Evolutionary conservation across 1,140 invertebrate genomes (phyloP).

Genomic region (Zophobas atratus): DNA sequence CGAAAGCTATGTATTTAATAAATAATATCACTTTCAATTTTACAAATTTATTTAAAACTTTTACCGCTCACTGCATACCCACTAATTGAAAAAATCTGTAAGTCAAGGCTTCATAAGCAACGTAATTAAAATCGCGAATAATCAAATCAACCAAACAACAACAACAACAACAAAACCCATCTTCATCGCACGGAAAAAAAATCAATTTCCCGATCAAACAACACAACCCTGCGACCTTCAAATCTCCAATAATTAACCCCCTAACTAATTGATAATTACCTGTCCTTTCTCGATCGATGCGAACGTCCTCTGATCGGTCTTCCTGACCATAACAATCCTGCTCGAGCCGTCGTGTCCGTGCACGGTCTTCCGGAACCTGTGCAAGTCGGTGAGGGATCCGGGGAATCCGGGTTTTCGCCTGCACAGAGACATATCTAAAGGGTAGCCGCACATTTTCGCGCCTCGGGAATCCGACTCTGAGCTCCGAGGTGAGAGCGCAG

Average conservation of each 20-base stretch:
- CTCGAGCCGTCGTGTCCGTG: constrained; percentile 75
- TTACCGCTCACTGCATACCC: too few relatives aligned
- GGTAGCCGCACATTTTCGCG: constrained; percentile 48
- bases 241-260: too few relatives aligned
- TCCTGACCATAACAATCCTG: constrained; percentile 76
- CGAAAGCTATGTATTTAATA: too few relatives aligned
- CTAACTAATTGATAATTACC: constrained; percentile 54
- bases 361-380: constrained; percentile 68
- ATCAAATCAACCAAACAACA: too few relatives aligned
- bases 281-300: constrained; percentile 65
- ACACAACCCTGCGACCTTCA: too few relatives aligned
- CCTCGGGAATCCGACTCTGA: constrained; percentile 14
- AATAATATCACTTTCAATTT: too few relatives aligned
- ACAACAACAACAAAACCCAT: background rate
- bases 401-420: constrained; percentile 64
- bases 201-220: background rate
- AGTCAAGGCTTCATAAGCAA: too few relatives aligned
- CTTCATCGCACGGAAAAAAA: background rate
- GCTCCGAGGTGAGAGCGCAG: constrained; percentile 3
- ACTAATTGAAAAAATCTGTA: too few relatives aligned
- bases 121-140: too few relatives aligned
- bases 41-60: too few relatives aligned
- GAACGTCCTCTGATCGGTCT: constrained; percentile 76
- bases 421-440: constrained; percentile 54
- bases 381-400: constrained; percentile 64